These are phyloP conservation scores for Spinus olivaceus DNA, from an alignment of 2,797 vertebrate genomes.

Conservation along the genomic window DNA sequence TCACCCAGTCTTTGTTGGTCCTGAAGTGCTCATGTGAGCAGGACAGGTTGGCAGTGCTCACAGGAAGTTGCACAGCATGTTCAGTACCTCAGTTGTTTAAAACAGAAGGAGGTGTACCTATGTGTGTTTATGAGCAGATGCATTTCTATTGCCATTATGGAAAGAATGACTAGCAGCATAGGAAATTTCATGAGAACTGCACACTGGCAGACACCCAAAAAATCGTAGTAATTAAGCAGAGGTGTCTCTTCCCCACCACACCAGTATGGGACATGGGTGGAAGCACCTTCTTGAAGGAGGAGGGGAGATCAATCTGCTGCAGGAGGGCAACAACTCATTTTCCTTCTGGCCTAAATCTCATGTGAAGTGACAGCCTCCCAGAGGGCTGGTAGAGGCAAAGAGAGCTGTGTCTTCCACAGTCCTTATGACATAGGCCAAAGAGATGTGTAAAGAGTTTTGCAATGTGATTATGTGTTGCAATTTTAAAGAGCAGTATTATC, in stretches of 20 bases:
- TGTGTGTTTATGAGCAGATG: background rate
- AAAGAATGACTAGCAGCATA: background rate
- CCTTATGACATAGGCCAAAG: background rate
- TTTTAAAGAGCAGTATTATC: background rate
- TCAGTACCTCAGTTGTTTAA: background rate
- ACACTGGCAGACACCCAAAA: background rate
- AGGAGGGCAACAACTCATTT: background rate
- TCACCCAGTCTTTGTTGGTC: accelerated
- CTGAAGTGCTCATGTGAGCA: background rate
- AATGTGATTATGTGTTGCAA: background rate
- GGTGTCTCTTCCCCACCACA: background rate
- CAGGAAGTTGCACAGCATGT: background rate
- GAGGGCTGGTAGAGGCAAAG: background rate
- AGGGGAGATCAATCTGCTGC: background rate
- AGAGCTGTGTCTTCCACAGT: background rate
- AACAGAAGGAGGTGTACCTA: background rate
- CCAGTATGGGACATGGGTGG: background rate
- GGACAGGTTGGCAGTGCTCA: background rate
- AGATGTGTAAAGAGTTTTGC: background rate
- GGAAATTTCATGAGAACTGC: background rate
- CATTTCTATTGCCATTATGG: background rate
- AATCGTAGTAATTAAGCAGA: background rate
- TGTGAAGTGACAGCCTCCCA: background rate
- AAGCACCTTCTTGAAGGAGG: background rate
- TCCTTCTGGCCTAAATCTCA: background rate